A percentile compares a stretch with the other conserved stretches of the same genome.
Conservation (phyloP, 2,797 vertebrate genomes). For the Falco peregrinus region DNA sequence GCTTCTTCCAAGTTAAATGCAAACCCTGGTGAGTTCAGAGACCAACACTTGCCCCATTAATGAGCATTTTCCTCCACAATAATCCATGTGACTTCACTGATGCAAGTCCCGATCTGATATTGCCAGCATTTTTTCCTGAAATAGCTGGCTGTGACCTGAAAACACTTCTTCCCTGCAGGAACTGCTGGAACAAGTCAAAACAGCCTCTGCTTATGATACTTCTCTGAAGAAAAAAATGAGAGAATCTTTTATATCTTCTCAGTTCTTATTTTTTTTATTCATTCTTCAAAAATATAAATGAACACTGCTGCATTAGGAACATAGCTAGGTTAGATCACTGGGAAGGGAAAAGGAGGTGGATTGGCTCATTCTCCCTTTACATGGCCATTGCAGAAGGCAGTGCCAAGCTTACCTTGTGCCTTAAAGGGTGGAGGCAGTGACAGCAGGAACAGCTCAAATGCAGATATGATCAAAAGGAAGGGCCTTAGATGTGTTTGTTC, state of each 20-base stretch:
- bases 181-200: neutral
- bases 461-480: neutral
- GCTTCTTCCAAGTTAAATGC: neutral
- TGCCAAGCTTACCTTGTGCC: neutral
- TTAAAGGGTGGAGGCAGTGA: neutral
- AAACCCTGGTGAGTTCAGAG: neutral
- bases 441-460: neutral
- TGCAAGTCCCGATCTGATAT: neutral
- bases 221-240: neutral
- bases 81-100: neutral
- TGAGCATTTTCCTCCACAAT: neutral
- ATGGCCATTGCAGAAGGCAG: neutral
- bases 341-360: neutral
- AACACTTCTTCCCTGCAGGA: neutral
- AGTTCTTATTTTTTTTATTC: neutral
- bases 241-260: neutral
- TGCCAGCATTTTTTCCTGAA: neutral
- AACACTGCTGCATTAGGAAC: neutral
- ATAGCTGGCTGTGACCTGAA: neutral
- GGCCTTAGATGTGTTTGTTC: fast-evolving
- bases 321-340: neutral
- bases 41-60: neutral
- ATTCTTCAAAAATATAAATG: neutral
- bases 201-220: neutral
- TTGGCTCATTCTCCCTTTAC: neutral